Evolutionary conservation across 2,797 vertebrate genomes (phyloP), one percentile per base, ranked within the genome.

Genomic region (Anas acuta): DNA sequence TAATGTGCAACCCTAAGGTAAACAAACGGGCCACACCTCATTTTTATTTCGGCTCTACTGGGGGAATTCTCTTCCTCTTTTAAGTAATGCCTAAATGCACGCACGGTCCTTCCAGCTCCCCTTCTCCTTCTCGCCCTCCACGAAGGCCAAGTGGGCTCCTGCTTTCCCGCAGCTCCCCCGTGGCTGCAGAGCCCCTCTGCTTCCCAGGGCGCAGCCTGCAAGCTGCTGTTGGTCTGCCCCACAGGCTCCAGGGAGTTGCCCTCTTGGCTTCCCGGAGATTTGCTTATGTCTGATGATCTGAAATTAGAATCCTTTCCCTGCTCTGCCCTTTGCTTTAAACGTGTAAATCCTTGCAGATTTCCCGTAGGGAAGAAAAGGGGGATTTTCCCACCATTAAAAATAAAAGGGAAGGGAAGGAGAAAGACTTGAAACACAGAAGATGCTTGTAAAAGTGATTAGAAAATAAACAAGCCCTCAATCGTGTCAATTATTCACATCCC

Each of bases 341-440:
- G 35, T 85, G 93, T 89, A 87, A 87, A 77, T 89, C 95, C 90
- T 87, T 95, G 94, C 81, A 84, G 57, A 72, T 90, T 87, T 23
- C 69, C 95, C 86, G 13, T 56, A 58, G 88, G 94, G 81, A 47
- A 90, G 72, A 87, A 85, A 54, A 85, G 33, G 86, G 93, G 90
- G 93, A 90, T 94, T 97, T 97, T 92, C 93, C 88, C 91, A 92
- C 65, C 81, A 25, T 96, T 95, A 90, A 64, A 77, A 92, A 77
- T 89, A 67, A 94, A 92, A 93, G 64, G 39, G 28, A 81, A 70
- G 67, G 60, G 67, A 89, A 90, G 75, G 84, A 70, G 75, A 83
- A 90, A 45, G 89, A 93, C 86, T 95, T 87, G 83, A 94, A 92
- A 64, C 69, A 28, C 0, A 4, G 72, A 76, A 91, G 81, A 43